A percentile compares a stretch with the other conserved stretches of the same genome.
Conservation (phyloP, 2,113 vertebrate species). For the Sphyrna mokarran region DNA sequence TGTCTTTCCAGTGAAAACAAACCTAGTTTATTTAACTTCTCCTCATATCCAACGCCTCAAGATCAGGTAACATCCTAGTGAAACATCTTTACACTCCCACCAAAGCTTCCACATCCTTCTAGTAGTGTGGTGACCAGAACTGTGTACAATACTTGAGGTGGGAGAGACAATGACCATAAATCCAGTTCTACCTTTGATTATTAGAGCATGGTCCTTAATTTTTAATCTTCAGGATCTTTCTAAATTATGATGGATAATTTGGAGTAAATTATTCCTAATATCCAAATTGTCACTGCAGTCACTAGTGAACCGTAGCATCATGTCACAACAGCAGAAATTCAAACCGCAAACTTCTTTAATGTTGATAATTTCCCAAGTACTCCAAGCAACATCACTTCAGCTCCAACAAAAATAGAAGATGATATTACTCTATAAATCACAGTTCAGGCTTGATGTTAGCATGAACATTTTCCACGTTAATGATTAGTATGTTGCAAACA, state of each 20-base stretch:
- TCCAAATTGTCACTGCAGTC: background rate
- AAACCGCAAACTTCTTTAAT: background rate
- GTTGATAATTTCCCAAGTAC: background rate
- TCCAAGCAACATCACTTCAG: background rate
- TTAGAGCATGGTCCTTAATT: background rate
- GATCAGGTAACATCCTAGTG: no score
- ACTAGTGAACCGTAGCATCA: background rate
- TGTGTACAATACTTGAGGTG: background rate
- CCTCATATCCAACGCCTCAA: no score
- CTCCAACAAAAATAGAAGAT: background rate
- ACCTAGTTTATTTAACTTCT: no score
- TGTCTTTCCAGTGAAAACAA: no score
- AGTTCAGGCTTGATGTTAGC: background rate
- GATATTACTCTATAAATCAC: background rate
- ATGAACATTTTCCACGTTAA: background rate
- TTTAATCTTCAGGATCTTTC: background rate
- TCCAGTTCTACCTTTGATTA: background rate
- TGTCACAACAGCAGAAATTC: background rate
- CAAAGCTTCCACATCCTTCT: no score
- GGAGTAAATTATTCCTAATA: background rate
- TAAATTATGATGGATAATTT: background rate
- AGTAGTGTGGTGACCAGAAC: background rate
- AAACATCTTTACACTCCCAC: no score
- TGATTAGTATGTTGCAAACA: background rate
- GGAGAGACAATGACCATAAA: background rate